Base-by-base conservation (phyloP, 2,888 invertebrate genomes). In the Papilio demoleus region DNA sequence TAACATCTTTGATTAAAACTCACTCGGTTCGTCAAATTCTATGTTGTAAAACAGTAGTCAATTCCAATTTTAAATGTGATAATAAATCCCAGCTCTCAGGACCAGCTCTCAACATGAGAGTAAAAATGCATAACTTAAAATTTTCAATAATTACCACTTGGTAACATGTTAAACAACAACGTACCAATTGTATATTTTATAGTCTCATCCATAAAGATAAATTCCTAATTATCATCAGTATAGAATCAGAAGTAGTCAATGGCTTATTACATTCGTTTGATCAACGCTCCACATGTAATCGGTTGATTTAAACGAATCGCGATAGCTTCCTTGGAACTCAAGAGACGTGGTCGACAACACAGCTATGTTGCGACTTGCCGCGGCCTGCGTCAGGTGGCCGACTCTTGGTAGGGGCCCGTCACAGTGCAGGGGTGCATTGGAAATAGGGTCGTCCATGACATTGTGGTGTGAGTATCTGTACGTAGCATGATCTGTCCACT, bases 361-460 rank as follows among this genome's bases (percentile, higher is more conserved):
- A 36, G 63, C 31, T 63, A 63, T 11, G 63, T 67, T 22, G 79
- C 73, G 74, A 75, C 73, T 72, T 72, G 65, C 77, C 77, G 78
- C 76, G 84, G 82, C 82, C 83, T 81, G 79, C 85, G 93, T 93
- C 93, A 93, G 84, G 93, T 90, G 84, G 82, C 88, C 70, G 93
- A 90, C 81, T 96, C 96, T 86, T 96, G 96, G 90, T 97, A 97
- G 70, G 97, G 96, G 74, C 97, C 97, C 73, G 97, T 96, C 79
- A 97, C 96, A 87, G 96, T 95, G 92, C 97, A 97, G 58, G 96
- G 96, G 85, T 96, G 96, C 96, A 96, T 97, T 70, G 97, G 97
- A 88, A 97, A 97, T 82, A 96, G 93, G 73, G 97, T 97, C 68
- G 97, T 97, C 95, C 96, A 95, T 77, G 97, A 96, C 93, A 95